Percentiles rank a stretch among this genome's conserved stretches.
phyloP scores from a whole-genome alignment of 2,113 vertebrate genomes.

The Erythrocercus mccallii region DNA sequence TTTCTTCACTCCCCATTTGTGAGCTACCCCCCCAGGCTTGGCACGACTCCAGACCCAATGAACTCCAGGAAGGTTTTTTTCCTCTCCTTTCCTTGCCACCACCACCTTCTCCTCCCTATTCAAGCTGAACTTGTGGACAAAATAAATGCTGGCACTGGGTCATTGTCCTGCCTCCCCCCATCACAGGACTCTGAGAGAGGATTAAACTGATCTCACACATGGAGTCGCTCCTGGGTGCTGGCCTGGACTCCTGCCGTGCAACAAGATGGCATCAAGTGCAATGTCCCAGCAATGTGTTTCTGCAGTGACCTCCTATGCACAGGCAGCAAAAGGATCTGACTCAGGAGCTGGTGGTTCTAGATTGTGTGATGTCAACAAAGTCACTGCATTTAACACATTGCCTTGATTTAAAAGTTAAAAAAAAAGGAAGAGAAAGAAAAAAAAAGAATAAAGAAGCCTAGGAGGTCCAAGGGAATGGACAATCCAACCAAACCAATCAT shows the following conservation, averaged over 20 bases:
- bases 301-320: conserved; percentile 53
- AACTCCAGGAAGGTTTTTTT: conserved; percentile 17
- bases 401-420: not conserved
- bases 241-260: conserved; percentile 57
- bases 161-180: conserved; percentile 30
- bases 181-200: conserved; percentile 51
- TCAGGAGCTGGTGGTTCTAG: not conserved
- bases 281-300: conserved; percentile 41
- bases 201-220: conserved; percentile 71
- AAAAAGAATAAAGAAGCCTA: not conserved
- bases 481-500: not conserved
- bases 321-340: not conserved
- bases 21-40: conserved; percentile 45
- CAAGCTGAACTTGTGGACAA: conserved; percentile 61
- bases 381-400: not conserved
- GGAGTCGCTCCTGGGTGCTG: conserved; percentile 55
- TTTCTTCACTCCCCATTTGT: conserved; percentile 19
- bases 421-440: not conserved
- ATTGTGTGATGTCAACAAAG: conserved; percentile 22
- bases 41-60: conserved; percentile 40
- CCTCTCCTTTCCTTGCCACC: not conserved
- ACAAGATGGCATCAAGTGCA: not conserved
- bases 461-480: not conserved
- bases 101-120: conserved; percentile 52
- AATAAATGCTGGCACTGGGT: conserved; percentile 63